Evolutionary conservation across 2,113 vertebrate genomes (phyloP).

Genomic region (Murina feae): DNA sequence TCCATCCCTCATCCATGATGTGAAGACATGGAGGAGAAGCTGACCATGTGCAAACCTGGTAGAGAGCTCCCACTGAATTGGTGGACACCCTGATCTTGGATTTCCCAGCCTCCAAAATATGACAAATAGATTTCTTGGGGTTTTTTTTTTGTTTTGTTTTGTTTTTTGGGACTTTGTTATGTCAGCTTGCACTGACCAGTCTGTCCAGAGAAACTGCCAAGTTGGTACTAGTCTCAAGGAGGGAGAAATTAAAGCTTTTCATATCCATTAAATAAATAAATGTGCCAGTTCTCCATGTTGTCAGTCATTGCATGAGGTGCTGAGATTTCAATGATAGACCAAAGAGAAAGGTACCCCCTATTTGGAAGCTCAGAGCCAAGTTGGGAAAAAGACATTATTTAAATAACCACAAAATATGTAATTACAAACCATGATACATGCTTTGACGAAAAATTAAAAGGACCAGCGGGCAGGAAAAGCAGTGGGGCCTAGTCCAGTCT

Average conservation of each 20-base stretch:
- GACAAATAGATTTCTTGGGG: background rate
- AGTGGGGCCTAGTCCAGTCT: background rate
- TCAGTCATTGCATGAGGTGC: background rate
- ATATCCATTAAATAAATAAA: background rate
- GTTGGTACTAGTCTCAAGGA: background rate
- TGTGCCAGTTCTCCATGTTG: background rate
- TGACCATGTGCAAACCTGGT: background rate
- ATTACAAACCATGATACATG: background rate
- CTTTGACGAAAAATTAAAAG: background rate
- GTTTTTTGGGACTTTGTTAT: background rate
- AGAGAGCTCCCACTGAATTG: background rate
- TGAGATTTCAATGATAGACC: background rate
- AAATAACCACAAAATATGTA: background rate
- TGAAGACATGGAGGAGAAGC: background rate
- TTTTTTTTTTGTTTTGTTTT: too few species aligned
- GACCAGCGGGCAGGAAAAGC: background rate
- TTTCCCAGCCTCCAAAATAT: background rate
- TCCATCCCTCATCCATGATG: too few species aligned
- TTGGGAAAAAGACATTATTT: background rate
- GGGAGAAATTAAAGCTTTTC: background rate
- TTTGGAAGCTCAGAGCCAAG: background rate
- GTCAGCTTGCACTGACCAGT: background rate
- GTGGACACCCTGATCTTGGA: background rate
- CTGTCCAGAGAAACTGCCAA: background rate
- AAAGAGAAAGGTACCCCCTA: background rate